Evolutionary conservation across 1,140 invertebrate genomes (phyloP).

Genomic region (Pogonus chalceus): DNA sequence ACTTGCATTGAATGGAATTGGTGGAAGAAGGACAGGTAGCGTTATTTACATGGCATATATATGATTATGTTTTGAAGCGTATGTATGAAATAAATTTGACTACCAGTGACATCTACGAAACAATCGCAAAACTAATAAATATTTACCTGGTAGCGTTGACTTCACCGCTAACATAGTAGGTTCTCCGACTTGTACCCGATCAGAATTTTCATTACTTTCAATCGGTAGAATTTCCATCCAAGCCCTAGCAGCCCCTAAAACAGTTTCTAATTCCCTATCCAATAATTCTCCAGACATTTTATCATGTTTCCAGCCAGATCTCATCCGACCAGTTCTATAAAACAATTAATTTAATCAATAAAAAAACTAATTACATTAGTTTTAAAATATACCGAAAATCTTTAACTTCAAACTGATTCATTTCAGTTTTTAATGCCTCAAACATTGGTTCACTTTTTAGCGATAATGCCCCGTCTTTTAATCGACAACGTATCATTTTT

Average conservation of each 20-base stretch:
- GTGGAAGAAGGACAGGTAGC: too few relatives aligned
- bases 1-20: not conserved
- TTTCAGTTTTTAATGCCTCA: conserved; percentile 22
- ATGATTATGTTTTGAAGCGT: too few relatives aligned
- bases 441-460: conserved; percentile 26
- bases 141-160: conserved; percentile 51
- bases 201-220: conserved; percentile 36
- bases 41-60: too few relatives aligned
- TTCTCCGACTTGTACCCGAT: conserved; percentile 57
- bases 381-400: conserved; percentile 10
- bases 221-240: conserved; percentile 60
- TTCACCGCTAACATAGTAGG: conserved; percentile 55
- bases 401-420: conserved; percentile 2
- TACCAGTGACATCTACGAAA: not conserved
- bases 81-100: too few relatives aligned
- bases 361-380: not conserved
- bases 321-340: conserved; percentile 24
- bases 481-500: conserved; percentile 42
- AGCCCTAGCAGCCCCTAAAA: conserved; percentile 42
- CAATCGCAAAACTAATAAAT: not conserved
- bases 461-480: conserved; percentile 29
- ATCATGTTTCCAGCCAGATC: not conserved
- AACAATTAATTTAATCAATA: not conserved
- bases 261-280: conserved; percentile 19
- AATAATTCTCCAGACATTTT: conserved; percentile 18